Evolutionary conservation across 2,797 vertebrate species (phyloP).

Genomic region (Pipistrellus nathusii): DNA sequence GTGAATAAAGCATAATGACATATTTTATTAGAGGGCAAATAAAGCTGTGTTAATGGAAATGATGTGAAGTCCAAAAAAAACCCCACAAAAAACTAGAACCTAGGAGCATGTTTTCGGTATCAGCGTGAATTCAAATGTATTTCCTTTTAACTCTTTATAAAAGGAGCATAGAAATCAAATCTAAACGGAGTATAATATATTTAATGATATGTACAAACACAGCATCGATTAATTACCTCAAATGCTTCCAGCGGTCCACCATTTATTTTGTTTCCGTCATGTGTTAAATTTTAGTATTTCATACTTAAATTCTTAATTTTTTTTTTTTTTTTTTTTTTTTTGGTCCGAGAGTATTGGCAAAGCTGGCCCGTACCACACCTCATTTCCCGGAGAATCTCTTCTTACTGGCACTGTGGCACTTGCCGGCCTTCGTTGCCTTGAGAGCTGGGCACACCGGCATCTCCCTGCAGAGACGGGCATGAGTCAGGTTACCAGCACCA

Average conservation of each 20-base stretch:
- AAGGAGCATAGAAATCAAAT: conserved; percentile 92
- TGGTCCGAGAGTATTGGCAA: conserved; percentile 85
- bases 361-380: conserved; percentile 85
- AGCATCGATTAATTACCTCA: conserved; percentile 91
- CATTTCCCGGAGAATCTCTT: conserved; percentile 86
- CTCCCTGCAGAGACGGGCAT: conserved; percentile 81
- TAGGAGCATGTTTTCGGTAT: conserved; percentile 94
- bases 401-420: conserved; percentile 84
- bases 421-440: conserved; percentile 69
- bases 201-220: conserved; percentile 93
- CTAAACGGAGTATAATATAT: conserved; percentile 93
- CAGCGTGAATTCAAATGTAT: conserved; percentile 92
- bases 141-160: conserved; percentile 92
- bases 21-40: conserved; percentile 99
- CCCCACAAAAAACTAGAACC: conserved; percentile 90
- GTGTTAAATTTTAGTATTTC: conserved; percentile 89
- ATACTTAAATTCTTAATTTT: conserved; percentile 88
- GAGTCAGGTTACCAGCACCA: conserved; percentile 85
- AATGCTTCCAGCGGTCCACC: conserved; percentile 88
- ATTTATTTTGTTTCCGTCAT: conserved; percentile 89
- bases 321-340: conserved; percentile 84
- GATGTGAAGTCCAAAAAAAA: conserved; percentile 93
- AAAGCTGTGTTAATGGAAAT: conserved; percentile 94
- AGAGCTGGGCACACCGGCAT: conserved; percentile 63
- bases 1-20: conserved; percentile 99